Percentiles rank a stretch among this genome's conserved stretches.
Evolutionary conservation across 2,113 vertebrate species (phyloP).

Genomic region (Leptocoma aspasia): DNA sequence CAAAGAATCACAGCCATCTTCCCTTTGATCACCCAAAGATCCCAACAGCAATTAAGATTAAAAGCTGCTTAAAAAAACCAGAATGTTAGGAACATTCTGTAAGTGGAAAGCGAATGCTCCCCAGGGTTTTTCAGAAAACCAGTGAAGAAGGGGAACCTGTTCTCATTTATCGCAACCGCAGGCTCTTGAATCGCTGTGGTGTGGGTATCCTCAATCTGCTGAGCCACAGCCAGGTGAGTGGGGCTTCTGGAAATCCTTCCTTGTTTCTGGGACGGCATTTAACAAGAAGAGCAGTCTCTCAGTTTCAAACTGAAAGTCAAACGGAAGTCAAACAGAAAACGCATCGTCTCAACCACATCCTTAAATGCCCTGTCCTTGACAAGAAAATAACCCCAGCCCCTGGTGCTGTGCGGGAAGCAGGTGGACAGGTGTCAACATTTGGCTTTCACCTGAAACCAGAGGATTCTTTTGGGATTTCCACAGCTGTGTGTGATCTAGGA

Average conservation of each 20-base stretch:
- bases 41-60: constrained; percentile 15
- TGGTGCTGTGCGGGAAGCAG: not conserved
- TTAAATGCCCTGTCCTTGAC: not conserved
- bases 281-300: not conserved
- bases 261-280: constrained; percentile 29
- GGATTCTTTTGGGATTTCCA: constrained; percentile 26
- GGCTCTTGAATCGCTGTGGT: not conserved
- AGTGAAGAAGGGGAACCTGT: not conserved
- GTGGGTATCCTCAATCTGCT: not conserved
- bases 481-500: not conserved
- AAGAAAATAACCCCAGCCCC: not conserved
- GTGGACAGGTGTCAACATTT: not conserved
- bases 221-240: not conserved
- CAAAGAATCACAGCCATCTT: constrained; percentile 28
- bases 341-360: constrained; percentile 35
- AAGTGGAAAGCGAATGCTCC: not conserved
- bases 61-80: not conserved
- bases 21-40: constrained; percentile 46
- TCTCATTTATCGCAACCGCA: fast-evolving
- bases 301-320: constrained; percentile 58
- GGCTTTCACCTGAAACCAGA: constrained; percentile 30
- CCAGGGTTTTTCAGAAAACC: not conserved
- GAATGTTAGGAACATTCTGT: not conserved
- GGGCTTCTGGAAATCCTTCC: constrained; percentile 6
- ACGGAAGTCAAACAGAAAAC: constrained; percentile 55